phyloP scores from a whole-genome alignment of 2,797 vertebrate species.

The Trichosurus vulpecula region DNA sequence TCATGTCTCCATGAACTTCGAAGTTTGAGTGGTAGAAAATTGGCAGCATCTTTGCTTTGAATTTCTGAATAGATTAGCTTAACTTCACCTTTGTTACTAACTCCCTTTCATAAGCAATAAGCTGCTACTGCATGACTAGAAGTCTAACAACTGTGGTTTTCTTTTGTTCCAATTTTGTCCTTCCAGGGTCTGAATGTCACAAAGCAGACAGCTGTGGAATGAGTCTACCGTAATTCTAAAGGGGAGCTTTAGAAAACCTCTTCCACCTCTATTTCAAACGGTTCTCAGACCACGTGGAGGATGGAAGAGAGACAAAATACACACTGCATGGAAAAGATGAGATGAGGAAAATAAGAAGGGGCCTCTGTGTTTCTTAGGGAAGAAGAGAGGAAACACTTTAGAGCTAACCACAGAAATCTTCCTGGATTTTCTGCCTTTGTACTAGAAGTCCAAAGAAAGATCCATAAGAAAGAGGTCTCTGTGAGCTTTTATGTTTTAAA shows the following conservation, averaged over 20 bases:
- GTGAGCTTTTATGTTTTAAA: conserved; percentile 62
- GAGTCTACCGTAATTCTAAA: background rate
- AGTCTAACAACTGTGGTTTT: background rate
- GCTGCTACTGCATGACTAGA: background rate
- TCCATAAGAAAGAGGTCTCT: background rate
- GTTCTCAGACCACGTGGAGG: background rate
- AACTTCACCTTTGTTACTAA: background rate
- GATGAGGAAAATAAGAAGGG: background rate
- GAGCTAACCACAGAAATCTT: background rate
- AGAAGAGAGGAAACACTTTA: fast-evolving
- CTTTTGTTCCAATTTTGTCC: background rate
- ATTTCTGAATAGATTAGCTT: background rate
- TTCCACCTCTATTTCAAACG: background rate
- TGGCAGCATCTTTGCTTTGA: background rate
- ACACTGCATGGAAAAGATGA: background rate
- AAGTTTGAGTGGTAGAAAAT: background rate
- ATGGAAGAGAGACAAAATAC: background rate
- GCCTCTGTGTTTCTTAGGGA: background rate
- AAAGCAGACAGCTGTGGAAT: background rate
- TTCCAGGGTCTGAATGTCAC: background rate
- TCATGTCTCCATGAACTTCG: background rate
- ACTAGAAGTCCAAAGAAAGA: background rate
- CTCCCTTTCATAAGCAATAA: background rate
- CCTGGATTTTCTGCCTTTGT: background rate
- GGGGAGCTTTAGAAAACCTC: background rate